A percentile compares a stretch with the other conserved stretches of the same genome.
Evolutionary conservation across 2,797 vertebrate species (phyloP).

Genomic region (Manis pentadactyla): DNA sequence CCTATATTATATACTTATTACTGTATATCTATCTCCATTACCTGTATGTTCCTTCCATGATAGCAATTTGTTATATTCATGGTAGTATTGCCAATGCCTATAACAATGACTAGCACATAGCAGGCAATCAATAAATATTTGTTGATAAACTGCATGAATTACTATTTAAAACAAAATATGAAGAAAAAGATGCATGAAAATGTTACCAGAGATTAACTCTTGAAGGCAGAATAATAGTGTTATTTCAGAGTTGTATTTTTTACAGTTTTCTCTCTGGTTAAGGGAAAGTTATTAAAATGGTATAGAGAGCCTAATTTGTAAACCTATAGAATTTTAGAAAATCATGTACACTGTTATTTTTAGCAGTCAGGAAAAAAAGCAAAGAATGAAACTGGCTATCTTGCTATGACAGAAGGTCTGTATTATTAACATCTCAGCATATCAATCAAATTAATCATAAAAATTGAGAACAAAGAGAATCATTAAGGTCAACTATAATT

Average conservation of each 20-base stretch:
- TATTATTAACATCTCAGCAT: slow-evolving; percentile 5
- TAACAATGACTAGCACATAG: not conserved
- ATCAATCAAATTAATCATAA: slow-evolving; percentile 13
- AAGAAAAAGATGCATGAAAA: slow-evolving; percentile 25
- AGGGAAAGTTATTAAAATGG: slow-evolving; percentile 45
- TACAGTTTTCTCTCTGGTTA: not conserved
- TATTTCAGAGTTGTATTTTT: not conserved
- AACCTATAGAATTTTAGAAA: slow-evolving; percentile 33
- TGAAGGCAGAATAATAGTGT: slow-evolving; percentile 24
- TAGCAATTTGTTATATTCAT: not conserved
- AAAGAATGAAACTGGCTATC: not conserved
- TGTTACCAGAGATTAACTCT: not conserved
- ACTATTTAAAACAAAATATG: not conserved
- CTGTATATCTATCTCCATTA: not conserved
- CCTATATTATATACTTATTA: not conserved
- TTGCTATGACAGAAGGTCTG: not conserved
- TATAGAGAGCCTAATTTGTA: slow-evolving; percentile 21
- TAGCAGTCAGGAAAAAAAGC: slow-evolving; percentile 25
- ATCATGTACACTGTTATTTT: not conserved
- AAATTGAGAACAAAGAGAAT: slow-evolving; percentile 28
- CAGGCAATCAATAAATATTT: slow-evolving; percentile 11
- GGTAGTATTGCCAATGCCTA: not conserved
- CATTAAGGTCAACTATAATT: not conserved
- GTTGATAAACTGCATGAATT: slow-evolving; percentile 31
- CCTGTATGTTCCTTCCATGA: not conserved